Conservation (phyloP, 1,140 invertebrate species). For the Spodoptera litura region DNA sequence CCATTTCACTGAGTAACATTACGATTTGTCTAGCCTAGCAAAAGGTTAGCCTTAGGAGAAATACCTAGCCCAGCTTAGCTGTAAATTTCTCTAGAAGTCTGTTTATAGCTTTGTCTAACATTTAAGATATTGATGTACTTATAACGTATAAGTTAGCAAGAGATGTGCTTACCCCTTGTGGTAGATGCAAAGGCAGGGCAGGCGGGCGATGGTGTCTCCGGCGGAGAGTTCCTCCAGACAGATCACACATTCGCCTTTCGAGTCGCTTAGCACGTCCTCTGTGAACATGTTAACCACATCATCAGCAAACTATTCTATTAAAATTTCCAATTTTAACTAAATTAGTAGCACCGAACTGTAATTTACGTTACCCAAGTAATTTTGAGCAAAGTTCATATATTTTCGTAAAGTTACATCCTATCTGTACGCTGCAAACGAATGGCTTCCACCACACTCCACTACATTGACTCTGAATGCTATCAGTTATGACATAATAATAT, state of each 20-base stretch:
- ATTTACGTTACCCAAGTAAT: no score
- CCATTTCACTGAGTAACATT: neutral
- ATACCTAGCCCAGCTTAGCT: no score
- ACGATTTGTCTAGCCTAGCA: neutral
- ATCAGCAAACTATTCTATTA: neutral
- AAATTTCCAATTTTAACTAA: no score
- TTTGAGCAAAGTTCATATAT: neutral
- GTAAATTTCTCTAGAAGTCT: no score
- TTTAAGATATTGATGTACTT: neutral
- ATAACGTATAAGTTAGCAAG: neutral
- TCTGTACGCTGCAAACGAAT: neutral
- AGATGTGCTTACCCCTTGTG: constrained; percentile 94
- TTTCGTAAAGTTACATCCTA: neutral
- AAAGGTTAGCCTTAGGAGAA: no score
- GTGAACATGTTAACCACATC: constrained; percentile 73
- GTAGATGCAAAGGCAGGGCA: constrained; percentile 99
- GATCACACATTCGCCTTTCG: constrained; percentile 99
- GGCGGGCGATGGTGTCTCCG: constrained; percentile 98
- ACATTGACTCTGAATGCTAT: no score
- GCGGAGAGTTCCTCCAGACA: constrained; percentile 98
- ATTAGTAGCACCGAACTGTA: no score
- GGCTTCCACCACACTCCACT: constrained; percentile 1
- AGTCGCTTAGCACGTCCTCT: constrained; percentile 98
- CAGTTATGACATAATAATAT: neutral
- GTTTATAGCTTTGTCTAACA: no score